A percentile compares a stretch with the other conserved stretches of the same genome.
Conservation (phyloP, 2,113 vertebrate species). For the Rafetus swinhoei region DNA sequence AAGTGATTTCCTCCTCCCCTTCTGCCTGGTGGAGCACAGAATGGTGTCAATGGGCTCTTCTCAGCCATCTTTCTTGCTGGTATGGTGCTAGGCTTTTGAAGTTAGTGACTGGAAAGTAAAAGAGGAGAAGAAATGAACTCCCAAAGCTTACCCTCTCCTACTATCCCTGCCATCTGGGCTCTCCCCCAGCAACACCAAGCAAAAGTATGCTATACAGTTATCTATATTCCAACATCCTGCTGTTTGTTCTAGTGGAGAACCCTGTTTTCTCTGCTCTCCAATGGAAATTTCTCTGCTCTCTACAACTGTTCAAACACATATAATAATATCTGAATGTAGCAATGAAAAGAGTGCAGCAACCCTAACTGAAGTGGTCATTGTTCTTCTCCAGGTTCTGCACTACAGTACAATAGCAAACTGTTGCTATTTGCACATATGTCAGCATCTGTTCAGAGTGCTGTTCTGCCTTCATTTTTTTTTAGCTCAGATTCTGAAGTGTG, state of each 20-base stretch:
- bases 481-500: neutral
- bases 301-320: neutral
- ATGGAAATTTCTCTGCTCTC: neutral
- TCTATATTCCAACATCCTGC: neutral
- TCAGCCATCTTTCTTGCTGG: neutral
- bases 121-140: neutral
- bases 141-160: neutral
- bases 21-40: neutral
- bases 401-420: slow-evolving; percentile 20
- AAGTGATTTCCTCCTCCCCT: neutral
- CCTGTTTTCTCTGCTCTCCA: neutral
- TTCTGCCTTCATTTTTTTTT: neutral
- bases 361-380: neutral
- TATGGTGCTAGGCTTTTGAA: slow-evolving; percentile 11
- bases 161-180: neutral
- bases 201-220: neutral
- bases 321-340: neutral
- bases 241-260: neutral
- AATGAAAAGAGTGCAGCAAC: neutral
- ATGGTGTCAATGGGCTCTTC: neutral
- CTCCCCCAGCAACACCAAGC: neutral
- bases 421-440: neutral
- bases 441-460: neutral
- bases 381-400: slow-evolving; percentile 10
- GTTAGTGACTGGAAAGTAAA: neutral